phyloP scores from a whole-genome alignment of 2,888 invertebrate genomes.

The Cremastinae sp. region DNA sequence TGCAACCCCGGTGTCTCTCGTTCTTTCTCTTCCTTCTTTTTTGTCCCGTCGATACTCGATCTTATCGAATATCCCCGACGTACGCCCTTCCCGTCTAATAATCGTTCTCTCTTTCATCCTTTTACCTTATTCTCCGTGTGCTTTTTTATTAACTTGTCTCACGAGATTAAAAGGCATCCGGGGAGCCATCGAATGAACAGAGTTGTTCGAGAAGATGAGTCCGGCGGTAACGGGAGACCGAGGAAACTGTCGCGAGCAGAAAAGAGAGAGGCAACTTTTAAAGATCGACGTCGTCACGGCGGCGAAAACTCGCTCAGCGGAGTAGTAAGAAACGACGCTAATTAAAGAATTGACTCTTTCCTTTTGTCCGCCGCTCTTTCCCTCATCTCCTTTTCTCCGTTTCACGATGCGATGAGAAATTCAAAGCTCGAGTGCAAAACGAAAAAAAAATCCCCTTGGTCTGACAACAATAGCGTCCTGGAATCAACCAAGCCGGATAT shows the following conservation, averaged over 20 bases:
- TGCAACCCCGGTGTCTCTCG: no score
- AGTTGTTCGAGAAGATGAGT: constrained; percentile 6
- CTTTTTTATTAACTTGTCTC: constrained; percentile 25
- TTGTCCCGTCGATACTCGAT: constrained; percentile 21
- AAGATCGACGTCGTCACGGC: constrained; percentile 29
- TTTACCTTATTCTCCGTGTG: no score
- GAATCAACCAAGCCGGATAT: background rate
- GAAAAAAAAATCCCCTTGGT: constrained; percentile 23
- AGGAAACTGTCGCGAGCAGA: background rate
- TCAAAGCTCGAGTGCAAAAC: no score
- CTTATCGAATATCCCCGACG: constrained; percentile 19
- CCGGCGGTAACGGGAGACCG: background rate
- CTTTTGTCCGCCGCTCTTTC: constrained; percentile 1
- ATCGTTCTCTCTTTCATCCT: constrained; percentile 1
- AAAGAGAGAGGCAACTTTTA: background rate
- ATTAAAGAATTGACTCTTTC: constrained; percentile 55
- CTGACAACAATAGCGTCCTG: constrained; percentile 32
- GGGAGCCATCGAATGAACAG: background rate
- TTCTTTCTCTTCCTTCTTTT: background rate
- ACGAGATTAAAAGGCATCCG: constrained; percentile 29
- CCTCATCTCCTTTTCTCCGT: constrained; percentile 11
- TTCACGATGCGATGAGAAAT: constrained; percentile 12
- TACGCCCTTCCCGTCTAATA: constrained; percentile 17
- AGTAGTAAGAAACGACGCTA: constrained; percentile 43
- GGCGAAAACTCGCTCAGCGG: constrained; percentile 29